Evolutionary conservation across 2,888 invertebrate species (phyloP), one percentile per base, ranked within the genome.

Genomic region (Stomorhina lunata): DNA sequence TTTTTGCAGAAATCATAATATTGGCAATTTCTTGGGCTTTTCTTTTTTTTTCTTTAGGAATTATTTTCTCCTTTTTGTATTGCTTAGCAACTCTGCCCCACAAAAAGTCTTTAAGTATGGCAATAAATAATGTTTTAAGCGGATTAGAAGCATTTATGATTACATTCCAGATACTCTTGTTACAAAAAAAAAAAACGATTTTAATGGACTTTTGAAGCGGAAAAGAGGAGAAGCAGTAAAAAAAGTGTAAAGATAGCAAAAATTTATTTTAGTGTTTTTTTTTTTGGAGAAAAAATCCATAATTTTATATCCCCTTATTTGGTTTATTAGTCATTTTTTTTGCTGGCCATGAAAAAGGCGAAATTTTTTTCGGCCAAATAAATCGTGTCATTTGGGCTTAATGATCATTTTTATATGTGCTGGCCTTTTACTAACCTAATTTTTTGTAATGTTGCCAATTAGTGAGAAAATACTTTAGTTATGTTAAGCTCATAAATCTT

Each of bases 111-210:
- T 78, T 61, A 81, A 75, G 80, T 50, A 81, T 68, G 65, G 72
- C 72, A 79, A 85, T 84, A 85, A 84, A 85, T 85, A 81, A 84
- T 78, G 59, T 81, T 84, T 84, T 83, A 83, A 85, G 83, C 71
- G 81, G 80, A 83, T 84, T 84, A 83, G 75, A 68, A 78, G 78
- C 81, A 81, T 84, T 84, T 82, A 78, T 80, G 75, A 75, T 69
- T 77, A 32, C 61, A 69, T 27, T 22, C 27, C 34, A 57, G 32
- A 40, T 37, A 57, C 55, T 48, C 59, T n/a, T n/a, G 25, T 37
- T 25, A 27, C 10, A 20, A 20, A 4, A 6, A 20, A 34, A 6
- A 20, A 9, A 20, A 32, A 12, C n/a, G 29, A 48, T 45, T 15
- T 2, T 59, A 61, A 48, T 61, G 29, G 48, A 17, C 34, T 22